These are phyloP conservation scores for Ornithoptera alexandrae DNA, from an alignment of 2,888 invertebrate species.

Conservation along the genomic window DNA sequence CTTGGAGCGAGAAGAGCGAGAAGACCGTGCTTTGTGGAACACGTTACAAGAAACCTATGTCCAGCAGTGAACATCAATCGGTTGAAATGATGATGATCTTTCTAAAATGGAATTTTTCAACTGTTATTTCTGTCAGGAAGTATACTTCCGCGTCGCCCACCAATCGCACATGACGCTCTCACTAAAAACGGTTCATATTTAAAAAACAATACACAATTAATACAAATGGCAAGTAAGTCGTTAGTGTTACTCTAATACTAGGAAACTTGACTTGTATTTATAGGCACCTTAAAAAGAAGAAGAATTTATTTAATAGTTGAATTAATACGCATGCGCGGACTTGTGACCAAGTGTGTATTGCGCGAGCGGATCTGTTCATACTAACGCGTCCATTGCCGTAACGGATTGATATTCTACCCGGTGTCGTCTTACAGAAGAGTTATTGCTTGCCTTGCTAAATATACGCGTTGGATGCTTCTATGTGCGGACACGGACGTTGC, in stretches of 20 bases:
- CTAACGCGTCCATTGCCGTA: constrained; percentile 18
- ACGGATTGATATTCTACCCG: constrained; percentile 15
- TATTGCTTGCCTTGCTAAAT: constrained; percentile 44
- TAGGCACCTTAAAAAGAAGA: not conserved
- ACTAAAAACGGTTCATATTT: constrained; percentile 19
- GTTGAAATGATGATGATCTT: not conserved
- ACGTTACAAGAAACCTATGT: too few species aligned
- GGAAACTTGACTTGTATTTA: not conserved
- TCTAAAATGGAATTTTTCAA: constrained; percentile 16
- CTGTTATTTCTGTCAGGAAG: constrained; percentile 21
- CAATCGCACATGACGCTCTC: not conserved
- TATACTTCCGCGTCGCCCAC: constrained; percentile 24
- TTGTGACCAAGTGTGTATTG: constrained; percentile 8
- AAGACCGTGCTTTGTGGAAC: too few species aligned
- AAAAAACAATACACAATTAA: constrained; percentile 10
- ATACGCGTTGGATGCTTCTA: constrained; percentile 42
- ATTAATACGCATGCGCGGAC: constrained; percentile 20
- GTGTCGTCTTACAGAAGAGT: constrained; percentile 31
- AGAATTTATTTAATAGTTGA: constrained; percentile 16
- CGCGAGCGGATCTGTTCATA: not conserved
- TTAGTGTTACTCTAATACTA: constrained; percentile 6
- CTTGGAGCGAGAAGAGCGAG: too few species aligned
- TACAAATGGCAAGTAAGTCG: constrained; percentile 4
- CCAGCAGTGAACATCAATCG: too few species aligned
- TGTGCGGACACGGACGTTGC: constrained; percentile 39